phyloP scores from a whole-genome alignment of 2,797 vertebrate genomes.

The Taenioides sp. region DNA sequence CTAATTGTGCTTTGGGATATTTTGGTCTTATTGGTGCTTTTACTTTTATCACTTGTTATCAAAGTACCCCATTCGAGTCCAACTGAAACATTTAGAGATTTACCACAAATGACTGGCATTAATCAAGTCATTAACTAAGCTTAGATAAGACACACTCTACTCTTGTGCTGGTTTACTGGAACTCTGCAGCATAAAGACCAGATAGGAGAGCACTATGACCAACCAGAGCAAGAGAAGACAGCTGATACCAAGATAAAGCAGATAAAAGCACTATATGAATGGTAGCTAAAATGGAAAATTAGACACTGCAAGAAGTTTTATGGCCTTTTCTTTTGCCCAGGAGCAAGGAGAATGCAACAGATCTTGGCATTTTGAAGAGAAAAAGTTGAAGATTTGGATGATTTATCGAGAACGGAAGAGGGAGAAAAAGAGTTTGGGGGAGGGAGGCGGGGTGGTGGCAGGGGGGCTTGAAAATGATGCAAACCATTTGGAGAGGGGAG shows the following conservation, averaged over 20 bases:
- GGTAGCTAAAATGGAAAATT: slow-evolving; percentile 63
- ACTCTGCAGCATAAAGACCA: slow-evolving; percentile 40
- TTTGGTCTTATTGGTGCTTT: slow-evolving; percentile 14
- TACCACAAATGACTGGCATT: slow-evolving; percentile 25
- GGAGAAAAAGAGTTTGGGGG: slow-evolving; percentile 62
- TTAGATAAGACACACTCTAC: slow-evolving; percentile 37
- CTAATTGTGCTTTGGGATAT: slow-evolving; percentile 1
- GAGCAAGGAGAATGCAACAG: slow-evolving; percentile 55
- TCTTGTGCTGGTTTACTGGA: slow-evolving; percentile 53
- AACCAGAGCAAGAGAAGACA: slow-evolving; percentile 50
- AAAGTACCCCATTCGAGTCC: slow-evolving; percentile 35
- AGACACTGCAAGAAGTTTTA: slow-evolving; percentile 66
- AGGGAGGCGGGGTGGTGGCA: slow-evolving; percentile 74
- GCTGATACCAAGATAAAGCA: slow-evolving; percentile 28
- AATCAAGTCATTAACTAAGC: slow-evolving; percentile 33
- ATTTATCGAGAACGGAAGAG: slow-evolving; percentile 84
- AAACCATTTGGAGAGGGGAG: slow-evolving; percentile 98
- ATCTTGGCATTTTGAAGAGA: slow-evolving; percentile 64
- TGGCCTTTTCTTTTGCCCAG: slow-evolving; percentile 72
- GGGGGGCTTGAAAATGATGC: slow-evolving; percentile 96
- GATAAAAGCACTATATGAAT: slow-evolving; percentile 11
- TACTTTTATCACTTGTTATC: slow-evolving; percentile 43
- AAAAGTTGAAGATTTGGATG: slow-evolving; percentile 82
- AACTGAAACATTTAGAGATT: slow-evolving; percentile 37
- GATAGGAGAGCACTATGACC: slow-evolving; percentile 53